A percentile compares a stretch with the other conserved stretches of the same genome.
Evolutionary conservation across 2,113 vertebrate species (phyloP).

Genomic region (Uria aalge): DNA sequence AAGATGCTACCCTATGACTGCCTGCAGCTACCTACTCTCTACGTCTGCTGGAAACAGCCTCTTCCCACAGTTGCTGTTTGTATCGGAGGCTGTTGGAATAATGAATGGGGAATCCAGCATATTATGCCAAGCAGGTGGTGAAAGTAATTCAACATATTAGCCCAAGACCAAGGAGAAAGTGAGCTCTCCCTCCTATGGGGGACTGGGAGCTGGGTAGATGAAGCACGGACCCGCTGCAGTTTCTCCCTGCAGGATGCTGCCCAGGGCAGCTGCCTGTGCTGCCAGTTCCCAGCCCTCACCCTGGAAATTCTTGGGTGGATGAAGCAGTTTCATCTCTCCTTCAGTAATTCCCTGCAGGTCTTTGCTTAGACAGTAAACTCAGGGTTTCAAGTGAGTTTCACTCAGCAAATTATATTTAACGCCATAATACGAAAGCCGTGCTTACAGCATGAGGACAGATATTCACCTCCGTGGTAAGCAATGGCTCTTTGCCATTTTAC

Average conservation of each 20-base stretch:
- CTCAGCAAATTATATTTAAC: background rate
- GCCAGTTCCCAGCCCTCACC: background rate
- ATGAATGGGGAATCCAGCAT: background rate
- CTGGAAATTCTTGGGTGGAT: background rate
- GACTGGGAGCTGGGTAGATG: background rate
- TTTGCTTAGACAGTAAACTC: background rate
- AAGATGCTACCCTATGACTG: background rate
- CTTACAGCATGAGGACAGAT: background rate
- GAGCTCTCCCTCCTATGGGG: background rate
- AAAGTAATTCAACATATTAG: background rate
- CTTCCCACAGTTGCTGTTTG: background rate
- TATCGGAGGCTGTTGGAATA: background rate
- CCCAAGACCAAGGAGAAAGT: background rate
- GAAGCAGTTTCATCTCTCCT: background rate
- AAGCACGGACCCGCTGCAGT: accelerated
- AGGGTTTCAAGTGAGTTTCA: background rate
- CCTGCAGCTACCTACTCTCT: background rate
- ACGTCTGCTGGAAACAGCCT: background rate
- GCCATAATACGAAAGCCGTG: background rate
- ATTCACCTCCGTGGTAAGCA: background rate
- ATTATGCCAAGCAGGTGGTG: background rate
- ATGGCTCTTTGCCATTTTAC: background rate
- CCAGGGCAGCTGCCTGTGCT: background rate
- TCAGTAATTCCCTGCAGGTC: background rate
- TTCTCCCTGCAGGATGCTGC: background rate